These are phyloP conservation scores for Stegophylla sp. DNA, from an alignment of 2,888 invertebrate genomes.

Conservation along the genomic window DNA sequence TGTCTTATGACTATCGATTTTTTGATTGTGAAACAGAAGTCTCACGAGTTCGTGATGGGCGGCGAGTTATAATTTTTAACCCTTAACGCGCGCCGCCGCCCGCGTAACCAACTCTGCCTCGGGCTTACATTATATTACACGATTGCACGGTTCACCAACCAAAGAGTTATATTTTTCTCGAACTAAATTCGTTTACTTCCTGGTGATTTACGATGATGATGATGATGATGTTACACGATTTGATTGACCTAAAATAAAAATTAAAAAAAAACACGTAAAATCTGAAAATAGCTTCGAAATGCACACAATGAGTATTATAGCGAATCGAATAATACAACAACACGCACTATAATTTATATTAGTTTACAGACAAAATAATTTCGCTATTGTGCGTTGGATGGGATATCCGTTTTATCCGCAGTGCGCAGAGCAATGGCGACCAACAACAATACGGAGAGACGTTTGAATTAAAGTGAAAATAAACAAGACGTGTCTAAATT, in stretches of 20 bases:
- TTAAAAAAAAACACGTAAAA: no score
- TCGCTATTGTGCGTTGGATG: neutral
- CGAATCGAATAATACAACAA: neutral
- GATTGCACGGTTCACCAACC: neutral
- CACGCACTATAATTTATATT: neutral
- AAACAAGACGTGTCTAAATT: constrained; percentile 22
- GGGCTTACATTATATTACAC: constrained; percentile 8
- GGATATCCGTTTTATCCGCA: neutral
- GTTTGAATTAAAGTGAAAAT: constrained; percentile 31
- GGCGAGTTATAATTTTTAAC: constrained; percentile 41
- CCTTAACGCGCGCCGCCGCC: constrained; percentile 38
- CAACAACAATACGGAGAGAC: no score
- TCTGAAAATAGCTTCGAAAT: constrained; percentile 1
- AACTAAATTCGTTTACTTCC: constrained; percentile 41
- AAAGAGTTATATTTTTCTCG: constrained; percentile 19
- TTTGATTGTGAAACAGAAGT: constrained; percentile 51
- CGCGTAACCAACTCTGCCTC: constrained; percentile 13
- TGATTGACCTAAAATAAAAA: constrained; percentile 23
- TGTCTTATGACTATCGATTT: constrained; percentile 23
- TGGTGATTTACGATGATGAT: no score
- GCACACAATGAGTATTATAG: neutral
- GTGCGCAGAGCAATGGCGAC: no score
- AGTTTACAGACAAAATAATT: neutral
- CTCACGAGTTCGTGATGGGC: constrained; percentile 55
- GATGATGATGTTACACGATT: constrained; percentile 11